Evolutionary conservation across 2,113 vertebrate species (phyloP).

Genomic region (Mobula hypostoma): DNA sequence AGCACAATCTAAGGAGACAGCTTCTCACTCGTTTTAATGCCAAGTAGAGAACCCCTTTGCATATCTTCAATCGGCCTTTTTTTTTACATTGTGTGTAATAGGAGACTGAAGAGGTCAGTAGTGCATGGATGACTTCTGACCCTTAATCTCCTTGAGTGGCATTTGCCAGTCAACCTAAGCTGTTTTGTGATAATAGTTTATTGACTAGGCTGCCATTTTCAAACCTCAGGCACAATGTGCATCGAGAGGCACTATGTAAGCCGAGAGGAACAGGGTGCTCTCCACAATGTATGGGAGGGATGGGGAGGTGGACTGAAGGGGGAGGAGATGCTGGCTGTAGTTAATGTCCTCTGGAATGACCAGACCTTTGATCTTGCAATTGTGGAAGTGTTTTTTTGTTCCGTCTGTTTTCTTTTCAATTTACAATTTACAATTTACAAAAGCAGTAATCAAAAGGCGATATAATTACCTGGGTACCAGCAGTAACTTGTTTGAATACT

Average conservation of each 20-base stretch:
- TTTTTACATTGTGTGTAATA: conserved; percentile 39
- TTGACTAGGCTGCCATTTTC: conserved; percentile 51
- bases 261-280: not conserved
- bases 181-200: conserved; percentile 62
- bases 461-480: not conserved
- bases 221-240: not conserved
- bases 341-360: not conserved
- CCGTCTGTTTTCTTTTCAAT: not conserved
- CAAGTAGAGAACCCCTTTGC: not conserved
- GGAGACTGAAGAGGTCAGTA: conserved; percentile 57
- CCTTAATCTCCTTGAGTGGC: conserved; percentile 57
- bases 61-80: not conserved
- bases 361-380: not conserved
- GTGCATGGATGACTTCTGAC: conserved; percentile 55
- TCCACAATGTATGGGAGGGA: not conserved
- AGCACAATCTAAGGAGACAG: conserved; percentile 43
- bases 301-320: not conserved
- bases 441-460: not conserved
- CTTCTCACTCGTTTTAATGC: conserved; percentile 10
- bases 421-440: not conserved
- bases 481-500: not conserved
- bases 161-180: conserved; percentile 58
- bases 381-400: not conserved
- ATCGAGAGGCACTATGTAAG: too few relatives aligned
- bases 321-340: not conserved